phyloP scores from a whole-genome alignment of 2,797 vertebrate species.

The Danio aesculapii region DNA sequence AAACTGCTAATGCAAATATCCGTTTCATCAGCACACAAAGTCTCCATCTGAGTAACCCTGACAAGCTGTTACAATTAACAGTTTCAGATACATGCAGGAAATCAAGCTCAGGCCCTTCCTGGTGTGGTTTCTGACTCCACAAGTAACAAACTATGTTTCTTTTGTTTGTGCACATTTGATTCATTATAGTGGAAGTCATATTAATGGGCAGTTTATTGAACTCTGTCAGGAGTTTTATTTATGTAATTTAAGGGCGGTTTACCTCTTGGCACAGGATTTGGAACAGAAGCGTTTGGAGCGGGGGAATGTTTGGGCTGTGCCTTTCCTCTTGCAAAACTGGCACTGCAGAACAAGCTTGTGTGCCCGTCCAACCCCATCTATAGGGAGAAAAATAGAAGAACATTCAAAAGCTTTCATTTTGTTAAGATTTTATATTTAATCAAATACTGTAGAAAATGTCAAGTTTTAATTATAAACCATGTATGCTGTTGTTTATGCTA shows the following conservation, averaged over 20 bases:
- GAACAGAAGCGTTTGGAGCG: conserved; percentile 97
- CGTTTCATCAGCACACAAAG: neutral
- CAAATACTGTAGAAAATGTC: neutral
- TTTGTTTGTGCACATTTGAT: conserved; percentile 1
- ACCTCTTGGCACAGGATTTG: conserved; percentile 95
- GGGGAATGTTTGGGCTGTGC: conserved; percentile 92
- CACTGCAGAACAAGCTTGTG: conserved; percentile 91
- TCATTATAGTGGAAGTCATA: neutral
- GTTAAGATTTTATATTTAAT: neutral
- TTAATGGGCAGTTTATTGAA: neutral
- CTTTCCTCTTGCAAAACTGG: conserved; percentile 96
- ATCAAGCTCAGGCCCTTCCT: neutral
- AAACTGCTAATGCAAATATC: neutral
- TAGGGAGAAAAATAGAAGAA: neutral
- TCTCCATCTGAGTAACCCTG: neutral
- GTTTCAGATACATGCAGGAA: conserved; percentile 24
- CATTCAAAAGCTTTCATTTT: too few species aligned
- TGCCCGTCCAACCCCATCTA: conserved; percentile 83
- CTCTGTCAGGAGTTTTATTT: neutral
- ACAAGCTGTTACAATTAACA: neutral
- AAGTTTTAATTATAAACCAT: neutral
- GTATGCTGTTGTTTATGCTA: neutral
- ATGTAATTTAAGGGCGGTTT: conserved; percentile 53
- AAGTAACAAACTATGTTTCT: neutral
- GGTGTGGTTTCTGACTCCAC: conserved; percentile 23